These are phyloP conservation scores for Megaceryle alcyon DNA, from an alignment of 2,797 vertebrate species.

Conservation along the genomic window DNA sequence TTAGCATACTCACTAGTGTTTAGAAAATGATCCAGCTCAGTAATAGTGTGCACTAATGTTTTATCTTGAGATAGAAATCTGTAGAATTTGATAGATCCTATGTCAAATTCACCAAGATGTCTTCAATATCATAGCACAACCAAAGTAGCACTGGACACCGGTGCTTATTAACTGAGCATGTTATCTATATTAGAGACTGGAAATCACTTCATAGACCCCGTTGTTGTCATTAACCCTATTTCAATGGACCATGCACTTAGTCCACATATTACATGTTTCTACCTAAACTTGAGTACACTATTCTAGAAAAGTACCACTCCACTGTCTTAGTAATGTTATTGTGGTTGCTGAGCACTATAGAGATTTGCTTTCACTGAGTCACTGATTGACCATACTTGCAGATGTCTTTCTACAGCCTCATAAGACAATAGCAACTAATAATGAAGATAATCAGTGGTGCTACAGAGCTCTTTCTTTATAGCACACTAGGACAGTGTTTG, in stretches of 20 bases:
- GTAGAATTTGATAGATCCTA: neutral
- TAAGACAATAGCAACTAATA: neutral
- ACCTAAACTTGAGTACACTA: neutral
- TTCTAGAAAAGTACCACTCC: neutral
- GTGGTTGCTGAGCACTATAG: neutral
- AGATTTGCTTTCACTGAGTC: neutral
- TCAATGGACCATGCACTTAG: neutral
- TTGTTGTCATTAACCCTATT: neutral
- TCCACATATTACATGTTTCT: neutral
- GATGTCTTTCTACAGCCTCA: neutral
- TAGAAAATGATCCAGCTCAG: neutral
- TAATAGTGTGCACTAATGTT: neutral
- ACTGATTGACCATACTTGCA: neutral
- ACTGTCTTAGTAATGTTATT: neutral
- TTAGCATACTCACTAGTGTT: neutral
- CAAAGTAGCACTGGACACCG: neutral
- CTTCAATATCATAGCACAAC: neutral
- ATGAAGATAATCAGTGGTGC: neutral
- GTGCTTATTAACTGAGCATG: neutral
- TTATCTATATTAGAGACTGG: neutral
- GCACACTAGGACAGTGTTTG: rapidly evolving
- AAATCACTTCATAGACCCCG: neutral
- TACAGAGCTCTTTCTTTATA: neutral
- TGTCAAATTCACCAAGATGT: neutral
- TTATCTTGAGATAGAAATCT: neutral